Conservation (phyloP, 2,888 invertebrate species). For the Meteorus cinctellus region DNA sequence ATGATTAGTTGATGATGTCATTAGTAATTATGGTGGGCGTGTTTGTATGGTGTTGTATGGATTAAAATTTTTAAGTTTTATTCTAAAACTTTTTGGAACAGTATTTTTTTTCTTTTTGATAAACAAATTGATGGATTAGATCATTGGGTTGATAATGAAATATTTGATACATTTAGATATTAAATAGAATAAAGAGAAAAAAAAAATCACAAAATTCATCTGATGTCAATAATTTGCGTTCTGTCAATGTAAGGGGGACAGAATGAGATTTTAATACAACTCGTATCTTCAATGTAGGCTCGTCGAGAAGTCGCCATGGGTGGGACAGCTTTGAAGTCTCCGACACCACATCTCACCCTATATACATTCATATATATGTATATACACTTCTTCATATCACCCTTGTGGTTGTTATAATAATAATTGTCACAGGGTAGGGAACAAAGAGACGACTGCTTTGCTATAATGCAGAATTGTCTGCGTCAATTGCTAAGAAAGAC, state of each 20-base stretch:
- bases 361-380: neutral
- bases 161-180: no score
- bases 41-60: no score
- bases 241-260: neutral
- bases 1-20: no score
- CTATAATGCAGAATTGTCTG: slow-evolving; percentile 40
- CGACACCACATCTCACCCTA: neutral
- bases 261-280: neutral
- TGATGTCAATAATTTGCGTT: neutral
- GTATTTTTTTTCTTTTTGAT: no score
- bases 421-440: slow-evolving; percentile 54
- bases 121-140: no score
- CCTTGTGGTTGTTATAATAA: slow-evolving; percentile 48
- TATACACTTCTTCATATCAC: slow-evolving; percentile 30
- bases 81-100: no score
- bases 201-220: neutral
- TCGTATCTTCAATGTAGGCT: slow-evolving; percentile 6
- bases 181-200: neutral
- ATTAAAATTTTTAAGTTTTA: no score
- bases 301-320: slow-evolving; percentile 33
- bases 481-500: slow-evolving; percentile 58
- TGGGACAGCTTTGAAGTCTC: slow-evolving; percentile 38
- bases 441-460: slow-evolving; percentile 16
- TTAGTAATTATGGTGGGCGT: no score
- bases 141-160: no score